phyloP scores from a whole-genome alignment of 2,888 invertebrate genomes.

The Coenonympha arcania region DNA sequence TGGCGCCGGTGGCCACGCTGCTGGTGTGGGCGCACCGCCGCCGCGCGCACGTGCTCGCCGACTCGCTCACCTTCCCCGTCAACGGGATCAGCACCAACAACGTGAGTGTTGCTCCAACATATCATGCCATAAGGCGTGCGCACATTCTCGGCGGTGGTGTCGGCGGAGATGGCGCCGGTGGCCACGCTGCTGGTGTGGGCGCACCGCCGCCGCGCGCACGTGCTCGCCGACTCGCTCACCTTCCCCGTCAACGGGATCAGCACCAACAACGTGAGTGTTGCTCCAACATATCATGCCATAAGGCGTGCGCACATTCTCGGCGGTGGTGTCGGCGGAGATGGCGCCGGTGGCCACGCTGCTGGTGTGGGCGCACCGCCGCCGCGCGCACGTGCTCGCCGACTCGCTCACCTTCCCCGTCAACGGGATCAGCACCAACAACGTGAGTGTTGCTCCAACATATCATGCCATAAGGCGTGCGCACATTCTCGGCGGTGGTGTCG shows the following conservation, averaged over 20 bases:
- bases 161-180: conserved; percentile 93
- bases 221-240: conserved; percentile 94
- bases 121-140: too few relatives aligned
- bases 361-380: conserved; percentile 87
- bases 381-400: conserved; percentile 91
- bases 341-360: conserved; percentile 93
- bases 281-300: too few relatives aligned
- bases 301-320: background rate
- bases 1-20: conserved; percentile 93
- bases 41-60: conserved; percentile 89
- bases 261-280: conserved; percentile 81
- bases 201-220: conserved; percentile 85
- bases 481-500: conserved; percentile 67
- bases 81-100: conserved; percentile 95
- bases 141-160: conserved; percentile 59
- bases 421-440: conserved; percentile 93
- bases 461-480: too few relatives aligned
- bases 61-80: conserved; percentile 96
- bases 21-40: conserved; percentile 90
- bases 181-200: conserved; percentile 93
- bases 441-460: conserved; percentile 47
- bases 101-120: conserved; percentile 61
- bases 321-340: conserved; percentile 86
- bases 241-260: conserved; percentile 97
- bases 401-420: conserved; percentile 97